Conservation (phyloP, 1,140 invertebrate species). For the Metaphire vulgaris region DNA sequence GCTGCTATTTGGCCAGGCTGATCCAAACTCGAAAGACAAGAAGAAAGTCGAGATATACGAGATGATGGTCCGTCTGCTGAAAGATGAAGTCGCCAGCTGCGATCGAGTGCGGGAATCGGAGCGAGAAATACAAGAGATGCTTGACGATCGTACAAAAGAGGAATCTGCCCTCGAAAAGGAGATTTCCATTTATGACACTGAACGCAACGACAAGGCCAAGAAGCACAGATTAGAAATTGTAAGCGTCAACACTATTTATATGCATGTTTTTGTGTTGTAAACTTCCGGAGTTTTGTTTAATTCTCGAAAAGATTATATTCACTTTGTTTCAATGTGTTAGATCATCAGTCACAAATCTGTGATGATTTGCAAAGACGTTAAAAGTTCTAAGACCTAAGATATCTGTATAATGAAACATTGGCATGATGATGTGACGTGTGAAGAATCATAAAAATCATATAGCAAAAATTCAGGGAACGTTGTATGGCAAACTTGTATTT, state of each 20-base stretch:
- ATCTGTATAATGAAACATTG: too few species aligned
- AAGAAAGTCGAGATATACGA: conserved; percentile 51
- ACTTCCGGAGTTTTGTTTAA: neutral
- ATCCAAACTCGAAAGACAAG: conserved; percentile 36
- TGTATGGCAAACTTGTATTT: too few species aligned
- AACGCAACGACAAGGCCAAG: conserved; percentile 52
- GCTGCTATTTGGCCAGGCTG: too few species aligned
- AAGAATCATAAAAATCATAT: too few species aligned
- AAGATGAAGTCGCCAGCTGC: conserved; percentile 42
- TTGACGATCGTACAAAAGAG: conserved; percentile 46
- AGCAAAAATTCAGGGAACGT: too few species aligned
- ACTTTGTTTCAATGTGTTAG: too few species aligned
- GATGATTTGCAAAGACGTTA: too few species aligned
- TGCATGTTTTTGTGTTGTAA: neutral
- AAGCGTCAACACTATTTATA: neutral
- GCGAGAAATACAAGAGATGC: conserved; percentile 47
- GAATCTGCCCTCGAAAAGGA: conserved; percentile 45
- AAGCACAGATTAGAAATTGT: conserved; percentile 32
- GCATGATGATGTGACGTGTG: too few species aligned
- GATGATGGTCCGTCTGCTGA: conserved; percentile 43
- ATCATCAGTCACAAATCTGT: too few species aligned
- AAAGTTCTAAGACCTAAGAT: too few species aligned
- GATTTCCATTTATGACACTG: conserved; percentile 52
- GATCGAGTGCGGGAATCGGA: conserved; percentile 46
- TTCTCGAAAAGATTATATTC: too few species aligned